phyloP scores from a whole-genome alignment of 2,888 invertebrate species.

The Girardia tigrina region DNA sequence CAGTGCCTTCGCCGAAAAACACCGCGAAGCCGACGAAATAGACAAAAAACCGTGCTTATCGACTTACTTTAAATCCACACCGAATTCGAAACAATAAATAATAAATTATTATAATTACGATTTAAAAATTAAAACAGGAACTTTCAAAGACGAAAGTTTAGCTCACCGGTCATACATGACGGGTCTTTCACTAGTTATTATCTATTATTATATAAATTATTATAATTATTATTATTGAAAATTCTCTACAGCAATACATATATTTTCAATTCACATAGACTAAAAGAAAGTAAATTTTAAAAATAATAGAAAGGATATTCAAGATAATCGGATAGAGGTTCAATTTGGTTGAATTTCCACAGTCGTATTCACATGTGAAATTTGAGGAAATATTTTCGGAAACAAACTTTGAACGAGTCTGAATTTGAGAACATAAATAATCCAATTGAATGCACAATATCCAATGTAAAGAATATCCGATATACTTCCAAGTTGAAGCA shows the following conservation, averaged over 20 bases:
- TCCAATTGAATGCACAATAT: slow-evolving; percentile 8
- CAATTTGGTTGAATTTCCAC: neutral
- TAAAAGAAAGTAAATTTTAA: neutral
- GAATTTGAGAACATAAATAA: neutral
- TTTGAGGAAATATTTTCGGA: slow-evolving; percentile 1
- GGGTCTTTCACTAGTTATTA: no score
- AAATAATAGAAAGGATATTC: neutral
- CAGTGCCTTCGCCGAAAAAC: no score
- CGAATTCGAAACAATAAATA: no score
- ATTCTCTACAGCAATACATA: neutral
- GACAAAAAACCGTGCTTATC: no score
- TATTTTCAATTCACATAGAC: neutral
- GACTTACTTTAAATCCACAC: no score
- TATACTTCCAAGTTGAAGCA: slow-evolving; percentile 8
- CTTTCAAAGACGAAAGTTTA: no score
- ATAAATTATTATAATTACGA: no score
- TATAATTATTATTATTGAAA: no score
- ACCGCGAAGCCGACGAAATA: no score
- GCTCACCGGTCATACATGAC: no score
- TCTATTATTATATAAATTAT: no score
- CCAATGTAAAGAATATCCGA: slow-evolving; percentile 3
- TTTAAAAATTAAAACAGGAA: no score
- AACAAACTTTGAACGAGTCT: neutral
- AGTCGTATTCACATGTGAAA: neutral
- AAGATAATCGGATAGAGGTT: neutral